phyloP scores from a whole-genome alignment of 1,140 invertebrate genomes.

The Anastrepha obliqua region DNA sequence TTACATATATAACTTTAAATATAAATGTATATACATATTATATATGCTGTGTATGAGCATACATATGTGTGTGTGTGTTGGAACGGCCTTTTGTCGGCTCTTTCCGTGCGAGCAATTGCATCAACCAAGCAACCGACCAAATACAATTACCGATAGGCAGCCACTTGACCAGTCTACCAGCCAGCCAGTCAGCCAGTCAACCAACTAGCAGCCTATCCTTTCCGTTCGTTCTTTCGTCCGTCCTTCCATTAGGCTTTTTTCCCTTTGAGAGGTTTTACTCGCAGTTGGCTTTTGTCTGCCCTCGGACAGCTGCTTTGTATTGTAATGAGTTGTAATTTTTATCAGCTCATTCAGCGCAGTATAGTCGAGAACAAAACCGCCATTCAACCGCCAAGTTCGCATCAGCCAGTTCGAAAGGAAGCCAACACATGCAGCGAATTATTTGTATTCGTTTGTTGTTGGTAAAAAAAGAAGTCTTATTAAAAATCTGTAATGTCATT shows the following conservation, averaged over 20 bases:
- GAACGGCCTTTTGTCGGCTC: background rate
- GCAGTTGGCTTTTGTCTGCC: constrained; percentile 39
- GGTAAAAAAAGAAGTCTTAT: constrained; percentile 22
- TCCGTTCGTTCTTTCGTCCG: background rate
- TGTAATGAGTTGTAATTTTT: constrained; percentile 52
- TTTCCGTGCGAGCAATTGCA: background rate
- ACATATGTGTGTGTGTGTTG: background rate
- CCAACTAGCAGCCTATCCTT: background rate
- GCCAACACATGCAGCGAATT: constrained; percentile 5
- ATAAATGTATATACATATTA: background rate
- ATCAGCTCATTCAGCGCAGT: constrained; percentile 37
- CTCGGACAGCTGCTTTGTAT: constrained; percentile 46
- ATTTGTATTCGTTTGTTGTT: constrained; percentile 6
- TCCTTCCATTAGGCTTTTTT: background rate
- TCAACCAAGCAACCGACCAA: background rate
- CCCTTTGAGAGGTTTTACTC: constrained; percentile 15
- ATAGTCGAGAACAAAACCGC: constrained; percentile 29
- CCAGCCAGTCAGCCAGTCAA: background rate
- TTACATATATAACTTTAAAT: background rate
- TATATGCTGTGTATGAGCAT: too few species aligned
- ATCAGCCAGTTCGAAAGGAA: constrained; percentile 4
- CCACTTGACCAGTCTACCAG: constrained; percentile 10
- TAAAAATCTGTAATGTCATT: constrained; percentile 47
- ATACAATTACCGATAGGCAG: background rate
- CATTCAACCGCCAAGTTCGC: constrained; percentile 23